Base-by-base conservation (phyloP, 2,797 vertebrate species). In the Novumbra hubbsi region DNA sequence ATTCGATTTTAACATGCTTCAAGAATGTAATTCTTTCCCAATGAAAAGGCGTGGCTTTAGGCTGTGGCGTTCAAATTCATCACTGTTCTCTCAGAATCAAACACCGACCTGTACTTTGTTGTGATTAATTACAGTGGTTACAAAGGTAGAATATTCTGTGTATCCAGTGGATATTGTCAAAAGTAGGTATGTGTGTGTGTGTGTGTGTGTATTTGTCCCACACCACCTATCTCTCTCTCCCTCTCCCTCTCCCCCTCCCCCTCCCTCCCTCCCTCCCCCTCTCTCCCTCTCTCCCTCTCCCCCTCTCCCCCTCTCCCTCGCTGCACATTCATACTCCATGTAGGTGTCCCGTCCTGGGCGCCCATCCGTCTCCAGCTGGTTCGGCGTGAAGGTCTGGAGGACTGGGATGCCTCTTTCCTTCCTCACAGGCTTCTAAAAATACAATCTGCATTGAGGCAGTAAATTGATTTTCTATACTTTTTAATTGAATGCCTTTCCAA, bases 1-100 rank as follows among this genome's bases (percentile, higher is more conserved):
- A 87, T 90, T 87, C 76, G 48, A 57, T 30, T 57, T 24, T 69
- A 80, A 72, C 24, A 50, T 67, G 73, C 76, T 76, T 85, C 86
- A 83, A 79, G 68, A 73, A 76, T 60, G 74, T 66, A 82, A 78
- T 80, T 73, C 76, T 80, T 81, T 75, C 78, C 79, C 69, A 73
- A 70, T 76, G 60, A 78, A 77, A 77, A 79, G 74, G 75, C 73
- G 75, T 71, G 17, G 63, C 79, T 81, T 73, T 70, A 69, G 83
- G 75, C 84, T 80, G 78, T 80, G 16, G 4, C 2, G 30, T 75
- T 81, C 34, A 28, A 64, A 64, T 64, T 64, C 7, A 8, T 8
- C 9, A 5, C 49, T 16, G 49, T 15, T 52, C 16, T 34, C 32
- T 34, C 32, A 34, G 41, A 45, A 45, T 45, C 41, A 45, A 45